Evolutionary conservation across 2,888 invertebrate species (phyloP).

Genomic region (Mesorhabditis sp.): DNA sequence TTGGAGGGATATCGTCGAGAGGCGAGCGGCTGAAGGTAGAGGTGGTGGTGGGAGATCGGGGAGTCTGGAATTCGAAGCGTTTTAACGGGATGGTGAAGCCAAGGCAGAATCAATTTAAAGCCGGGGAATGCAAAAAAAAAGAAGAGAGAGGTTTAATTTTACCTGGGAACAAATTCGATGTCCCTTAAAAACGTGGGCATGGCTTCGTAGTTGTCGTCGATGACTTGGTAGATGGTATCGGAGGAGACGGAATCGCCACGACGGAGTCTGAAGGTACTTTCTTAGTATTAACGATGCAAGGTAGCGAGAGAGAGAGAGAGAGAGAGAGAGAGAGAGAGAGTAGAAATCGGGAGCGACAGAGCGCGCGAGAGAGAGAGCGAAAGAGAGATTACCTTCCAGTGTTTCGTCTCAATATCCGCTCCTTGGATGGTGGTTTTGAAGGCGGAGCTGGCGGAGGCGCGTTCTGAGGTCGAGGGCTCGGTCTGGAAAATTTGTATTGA

Average conservation of each 20-base stretch:
- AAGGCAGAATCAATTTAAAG: neutral
- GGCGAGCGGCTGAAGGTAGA: neutral
- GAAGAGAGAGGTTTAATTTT: neutral
- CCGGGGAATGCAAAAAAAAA: neutral
- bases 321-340: too few species aligned
- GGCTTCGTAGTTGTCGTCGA: neutral
- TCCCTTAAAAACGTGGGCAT: conserved; percentile 1
- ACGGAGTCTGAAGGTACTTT: neutral
- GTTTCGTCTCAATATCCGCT: conserved; percentile 12
- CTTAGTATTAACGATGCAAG: neutral
- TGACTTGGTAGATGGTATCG: neutral
- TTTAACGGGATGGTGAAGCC: too few species aligned
- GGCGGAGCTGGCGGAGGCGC: conserved; percentile 24
- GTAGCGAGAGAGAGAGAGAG: too few species aligned
- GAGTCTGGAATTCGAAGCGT: neutral
- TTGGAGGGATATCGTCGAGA: neutral
- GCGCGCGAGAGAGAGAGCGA: too few species aligned
- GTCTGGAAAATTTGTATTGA: neutral
- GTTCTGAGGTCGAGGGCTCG: neutral
- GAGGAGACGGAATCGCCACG: neutral
- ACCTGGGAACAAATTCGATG: neutral
- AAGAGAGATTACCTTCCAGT: neutral
- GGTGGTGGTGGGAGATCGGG: neutral
- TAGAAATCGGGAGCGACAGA: too few species aligned
- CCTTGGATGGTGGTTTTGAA: conserved; percentile 19